Evolutionary conservation across 2,113 vertebrate species (phyloP).

Genomic region (Gasterosteus nipponicus): DNA sequence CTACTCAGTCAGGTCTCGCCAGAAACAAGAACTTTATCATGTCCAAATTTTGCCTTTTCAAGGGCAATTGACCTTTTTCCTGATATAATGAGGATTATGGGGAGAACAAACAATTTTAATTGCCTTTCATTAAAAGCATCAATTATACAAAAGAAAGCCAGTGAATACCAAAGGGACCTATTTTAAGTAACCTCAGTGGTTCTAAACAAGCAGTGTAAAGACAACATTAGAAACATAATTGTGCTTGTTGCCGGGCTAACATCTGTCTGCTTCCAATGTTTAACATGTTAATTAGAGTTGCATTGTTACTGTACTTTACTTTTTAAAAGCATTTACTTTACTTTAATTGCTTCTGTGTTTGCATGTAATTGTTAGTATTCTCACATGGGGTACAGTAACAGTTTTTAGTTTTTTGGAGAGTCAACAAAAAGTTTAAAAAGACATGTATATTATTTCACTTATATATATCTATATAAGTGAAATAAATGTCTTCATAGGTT

Average conservation of each 20-base stretch:
- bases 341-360: neutral
- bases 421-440: too few relatives aligned
- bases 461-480: too few relatives aligned
- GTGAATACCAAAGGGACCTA: conserved; percentile 18
- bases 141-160: neutral
- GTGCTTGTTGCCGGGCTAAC: neutral
- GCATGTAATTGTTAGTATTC: too few relatives aligned
- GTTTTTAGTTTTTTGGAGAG: too few relatives aligned
- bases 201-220: neutral
- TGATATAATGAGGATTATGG: neutral
- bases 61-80: neutral
- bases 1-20: neutral
- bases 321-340: neutral
- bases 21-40: neutral
- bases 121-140: conserved; percentile 8
- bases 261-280: neutral
- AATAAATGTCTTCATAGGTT: too few relatives aligned
- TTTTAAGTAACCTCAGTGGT: conserved; percentile 13
- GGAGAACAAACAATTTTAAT: conserved; percentile 1
- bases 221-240: conserved; percentile 7
- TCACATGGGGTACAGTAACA: too few relatives aligned
- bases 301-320: neutral
- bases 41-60: neutral
- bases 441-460: too few relatives aligned
- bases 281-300: conserved; percentile 12